Base-by-base conservation (phyloP, 2,113 vertebrate genomes). In the Anseranas semipalmata region DNA sequence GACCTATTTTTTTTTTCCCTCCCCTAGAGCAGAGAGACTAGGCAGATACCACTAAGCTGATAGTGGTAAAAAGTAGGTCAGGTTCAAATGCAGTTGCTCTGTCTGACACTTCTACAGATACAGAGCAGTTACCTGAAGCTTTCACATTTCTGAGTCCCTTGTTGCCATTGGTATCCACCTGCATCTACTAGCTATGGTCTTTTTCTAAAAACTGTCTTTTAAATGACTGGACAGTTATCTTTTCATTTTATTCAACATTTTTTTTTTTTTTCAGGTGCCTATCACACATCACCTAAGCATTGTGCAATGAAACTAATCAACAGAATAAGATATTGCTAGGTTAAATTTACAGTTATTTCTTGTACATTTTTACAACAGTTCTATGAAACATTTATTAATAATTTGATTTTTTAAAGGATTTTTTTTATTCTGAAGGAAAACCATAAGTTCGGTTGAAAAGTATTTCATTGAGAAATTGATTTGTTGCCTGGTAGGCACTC, bases 61-160 rank as follows among this genome's bases (percentile, higher is more conserved):
- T 24, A 75, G n/a, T n/a, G 9, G 12, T 60, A 85, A 82, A 94
- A 97, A 86, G 35, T 86, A 93, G 84, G 92, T 96, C 94, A 94
- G 10, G 53, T 82, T 86, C 52, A 97, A 95, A 96, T 46, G 27
- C 25, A 67, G 27, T 86, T 93, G 17, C 73, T 95, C 74, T 52
- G 24, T 28, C 48, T 91, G 65, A 76, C 8, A 53, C 63, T 96
- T 96, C 94, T 78, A 58, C 45, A 56, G 46, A 20, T 55, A 74
- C 22, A 63, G 45, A 89, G 18, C 45, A 56, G 13, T 72, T 89
- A 63, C 27, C 71, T 20, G 72, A 95, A 78, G 33, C 28, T 22
- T 83, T 39, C 35, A 50, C 10, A 1, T 20, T 76, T 90, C 25
- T 39, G 24, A 67, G 10, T 91, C 65, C 30, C 30, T 55, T 59